A percentile compares a stretch with the other conserved stretches of the same genome.
These are phyloP conservation scores for Neosilurus mollespiculum DNA, from an alignment of 2,797 vertebrate species.

Conservation along the genomic window DNA sequence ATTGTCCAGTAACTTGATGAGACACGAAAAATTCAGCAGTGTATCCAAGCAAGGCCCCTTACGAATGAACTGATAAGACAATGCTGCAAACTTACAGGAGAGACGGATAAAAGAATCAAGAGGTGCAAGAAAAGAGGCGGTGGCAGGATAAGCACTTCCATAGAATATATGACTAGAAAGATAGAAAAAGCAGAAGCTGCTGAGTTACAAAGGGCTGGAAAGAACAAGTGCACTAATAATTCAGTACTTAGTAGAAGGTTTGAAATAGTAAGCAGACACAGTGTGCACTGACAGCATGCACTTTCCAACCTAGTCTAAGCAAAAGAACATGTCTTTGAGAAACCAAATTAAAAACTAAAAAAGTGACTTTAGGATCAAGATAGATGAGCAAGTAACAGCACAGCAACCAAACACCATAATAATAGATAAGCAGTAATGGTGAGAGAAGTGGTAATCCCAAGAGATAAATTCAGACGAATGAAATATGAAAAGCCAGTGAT, in stretches of 20 bases:
- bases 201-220: background rate
- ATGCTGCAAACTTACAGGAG: background rate
- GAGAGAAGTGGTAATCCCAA: background rate
- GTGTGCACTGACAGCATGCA: background rate
- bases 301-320: background rate
- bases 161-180: background rate
- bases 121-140: too few species aligned
- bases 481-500: conserved; percentile 15
- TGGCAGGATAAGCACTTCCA: background rate
- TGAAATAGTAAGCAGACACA: background rate
- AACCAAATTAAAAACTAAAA: background rate
- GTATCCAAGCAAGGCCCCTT: background rate
- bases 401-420: background rate
- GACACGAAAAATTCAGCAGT: background rate
- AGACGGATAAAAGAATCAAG: background rate
- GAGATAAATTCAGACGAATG: conserved; percentile 2
- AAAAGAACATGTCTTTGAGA: background rate
- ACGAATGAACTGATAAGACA: background rate
- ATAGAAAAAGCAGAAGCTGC: background rate
- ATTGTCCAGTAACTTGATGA: background rate
- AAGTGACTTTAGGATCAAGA: background rate
- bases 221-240: background rate
- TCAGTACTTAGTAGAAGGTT: background rate
- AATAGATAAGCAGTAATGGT: conserved; percentile 4
- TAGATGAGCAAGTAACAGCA: background rate